Conservation (phyloP, 2,888 invertebrate genomes). For the Pristionchus exspectatus region DNA sequence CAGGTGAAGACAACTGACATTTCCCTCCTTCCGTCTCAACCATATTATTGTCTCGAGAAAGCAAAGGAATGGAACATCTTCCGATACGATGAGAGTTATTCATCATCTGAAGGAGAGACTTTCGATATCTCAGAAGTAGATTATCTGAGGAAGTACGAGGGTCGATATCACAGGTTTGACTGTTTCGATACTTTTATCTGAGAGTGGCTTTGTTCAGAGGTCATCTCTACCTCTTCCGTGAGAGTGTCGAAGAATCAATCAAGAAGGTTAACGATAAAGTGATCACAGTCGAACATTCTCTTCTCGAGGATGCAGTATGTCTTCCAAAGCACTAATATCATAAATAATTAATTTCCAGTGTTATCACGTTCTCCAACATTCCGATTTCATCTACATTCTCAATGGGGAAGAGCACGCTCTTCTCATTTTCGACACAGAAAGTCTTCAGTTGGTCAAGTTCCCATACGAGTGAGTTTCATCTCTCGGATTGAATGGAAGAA, state of each 20-base stretch:
- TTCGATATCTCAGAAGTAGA: conserved; percentile 5
- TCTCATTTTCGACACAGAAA: conserved; percentile 15
- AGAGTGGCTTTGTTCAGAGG: not conserved
- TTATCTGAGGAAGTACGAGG: conserved; percentile 33
- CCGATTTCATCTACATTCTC: conserved; percentile 34
- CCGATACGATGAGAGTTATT: conserved; percentile 1
- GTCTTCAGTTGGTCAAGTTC: not conserved
- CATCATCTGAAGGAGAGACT: not conserved
- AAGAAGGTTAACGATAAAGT: conserved; percentile 19
- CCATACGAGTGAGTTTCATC: not conserved
- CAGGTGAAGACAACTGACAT: conserved; percentile 21
- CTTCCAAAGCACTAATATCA: too few species aligned
- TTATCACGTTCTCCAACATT: not conserved
- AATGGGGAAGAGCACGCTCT: conserved; percentile 11
- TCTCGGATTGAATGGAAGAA: too few species aligned
- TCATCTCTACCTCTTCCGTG: conserved; percentile 30
- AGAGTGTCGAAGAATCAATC: not conserved
- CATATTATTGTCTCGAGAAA: conserved; percentile 28
- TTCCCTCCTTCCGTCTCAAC: conserved; percentile 12
- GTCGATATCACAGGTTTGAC: not conserved
- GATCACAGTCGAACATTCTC: not conserved
- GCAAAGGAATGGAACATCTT: not conserved
- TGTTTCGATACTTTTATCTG: not conserved
- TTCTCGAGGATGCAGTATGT: conserved; percentile 3
- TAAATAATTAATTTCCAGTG: not conserved